Evolutionary conservation across 2,888 invertebrate species (phyloP).

Genomic region (Diarsia dahlii): DNA sequence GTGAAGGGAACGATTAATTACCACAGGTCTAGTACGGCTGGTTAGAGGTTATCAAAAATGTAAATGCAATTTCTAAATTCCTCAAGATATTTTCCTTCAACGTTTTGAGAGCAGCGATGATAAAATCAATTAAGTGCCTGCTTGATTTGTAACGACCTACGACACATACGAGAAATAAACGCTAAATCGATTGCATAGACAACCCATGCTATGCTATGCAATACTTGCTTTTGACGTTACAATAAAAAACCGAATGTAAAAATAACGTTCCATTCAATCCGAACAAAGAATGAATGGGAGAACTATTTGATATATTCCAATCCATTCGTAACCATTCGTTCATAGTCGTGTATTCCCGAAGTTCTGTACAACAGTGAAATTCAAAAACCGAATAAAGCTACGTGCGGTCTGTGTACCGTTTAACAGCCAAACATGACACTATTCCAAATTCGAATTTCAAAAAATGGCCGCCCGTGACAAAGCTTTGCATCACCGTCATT

Average conservation of each 20-base stretch:
- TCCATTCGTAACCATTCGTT: constrained; percentile 4
- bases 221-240: neutral
- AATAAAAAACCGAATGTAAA: constrained; percentile 5
- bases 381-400: constrained; percentile 41
- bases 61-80: neutral
- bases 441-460: constrained; percentile 25
- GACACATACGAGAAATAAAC: neutral
- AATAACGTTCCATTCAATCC: neutral
- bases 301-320: constrained; percentile 25
- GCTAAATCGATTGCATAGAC: neutral
- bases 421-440: constrained; percentile 24
- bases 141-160: neutral
- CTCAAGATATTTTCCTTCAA: neutral
- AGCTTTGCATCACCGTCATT: constrained; percentile 64
- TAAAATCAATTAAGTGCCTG: neutral
- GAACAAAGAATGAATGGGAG: constrained; percentile 26
- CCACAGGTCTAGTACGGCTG: fast-evolving
- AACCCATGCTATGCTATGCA: neutral
- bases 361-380: constrained; percentile 26
- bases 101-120: neutral
- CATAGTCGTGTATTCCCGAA: constrained; percentile 1
- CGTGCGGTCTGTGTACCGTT: neutral
- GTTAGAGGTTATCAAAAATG: neutral
- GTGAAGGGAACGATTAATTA: neutral
- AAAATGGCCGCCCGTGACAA: constrained; percentile 57